These are phyloP conservation scores for Napeogenes inachia DNA, from an alignment of 2,888 invertebrate genomes.

Conservation along the genomic window DNA sequence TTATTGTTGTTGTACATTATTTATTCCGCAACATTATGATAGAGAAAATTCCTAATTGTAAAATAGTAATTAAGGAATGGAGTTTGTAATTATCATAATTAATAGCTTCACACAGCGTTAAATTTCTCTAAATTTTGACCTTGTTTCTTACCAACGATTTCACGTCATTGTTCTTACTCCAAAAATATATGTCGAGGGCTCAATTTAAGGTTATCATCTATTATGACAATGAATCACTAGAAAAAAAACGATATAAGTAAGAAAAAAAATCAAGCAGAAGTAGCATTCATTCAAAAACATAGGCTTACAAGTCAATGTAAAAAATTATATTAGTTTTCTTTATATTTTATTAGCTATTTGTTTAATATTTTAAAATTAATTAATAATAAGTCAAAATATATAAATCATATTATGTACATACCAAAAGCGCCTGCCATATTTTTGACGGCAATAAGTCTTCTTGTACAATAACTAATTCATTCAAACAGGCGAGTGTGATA, in stretches of 20 bases:
- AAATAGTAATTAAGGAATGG: too few species aligned
- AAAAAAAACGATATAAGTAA: constrained; percentile 1
- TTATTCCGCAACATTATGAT: too few species aligned
- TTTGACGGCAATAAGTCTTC: constrained; percentile 27
- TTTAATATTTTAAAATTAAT: too few species aligned
- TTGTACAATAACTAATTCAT: constrained; percentile 31
- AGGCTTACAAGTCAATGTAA: background rate
- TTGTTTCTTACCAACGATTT: constrained; percentile 69
- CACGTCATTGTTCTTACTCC: constrained; percentile 71
- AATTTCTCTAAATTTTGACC: constrained; percentile 59
- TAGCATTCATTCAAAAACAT: background rate
- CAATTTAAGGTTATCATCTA: constrained; percentile 56
- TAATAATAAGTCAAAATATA: too few species aligned
- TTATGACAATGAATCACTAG: constrained; percentile 11
- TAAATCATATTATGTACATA: background rate
- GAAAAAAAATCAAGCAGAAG: too few species aligned
- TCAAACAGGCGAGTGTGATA: constrained; percentile 25
- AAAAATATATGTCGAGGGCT: constrained; percentile 77
- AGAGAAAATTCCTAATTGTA: too few species aligned
- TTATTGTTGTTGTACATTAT: too few species aligned
- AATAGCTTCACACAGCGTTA: constrained; percentile 50
- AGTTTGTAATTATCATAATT: constrained; percentile 14
- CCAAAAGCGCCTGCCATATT: constrained; percentile 26
- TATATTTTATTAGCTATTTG: too few species aligned
- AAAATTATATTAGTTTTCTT: background rate